Percentiles rank a stretch among this genome's conserved stretches.
These are phyloP conservation scores for Bombus impatiens DNA, from an alignment of 1,140 invertebrate species.

Conservation along the genomic window DNA sequence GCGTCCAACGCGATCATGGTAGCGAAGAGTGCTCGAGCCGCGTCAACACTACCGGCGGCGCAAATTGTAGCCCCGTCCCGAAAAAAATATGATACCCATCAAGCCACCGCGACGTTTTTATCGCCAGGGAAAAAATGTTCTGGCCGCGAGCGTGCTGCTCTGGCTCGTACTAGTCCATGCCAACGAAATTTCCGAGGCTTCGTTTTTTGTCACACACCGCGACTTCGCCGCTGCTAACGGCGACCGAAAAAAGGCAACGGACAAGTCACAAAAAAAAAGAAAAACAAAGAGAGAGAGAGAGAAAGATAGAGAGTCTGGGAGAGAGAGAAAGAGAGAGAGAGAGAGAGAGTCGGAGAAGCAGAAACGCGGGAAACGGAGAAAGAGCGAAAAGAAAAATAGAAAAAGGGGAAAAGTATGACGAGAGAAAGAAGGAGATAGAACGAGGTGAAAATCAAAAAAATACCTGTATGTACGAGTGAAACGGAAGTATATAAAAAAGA, in stretches of 20 bases:
- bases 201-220: constrained; percentile 65
- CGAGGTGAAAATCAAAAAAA: not conserved
- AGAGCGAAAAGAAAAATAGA: not conserved
- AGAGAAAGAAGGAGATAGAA: constrained; percentile 4
- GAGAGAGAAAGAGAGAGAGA: constrained; percentile 26
- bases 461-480: not conserved
- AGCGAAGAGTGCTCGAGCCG: constrained; percentile 37
- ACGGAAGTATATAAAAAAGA: constrained; percentile 15
- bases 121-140: constrained; percentile 62
- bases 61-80: constrained; percentile 54
- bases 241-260: constrained; percentile 60
- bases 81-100: constrained; percentile 65
- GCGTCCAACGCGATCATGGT: constrained; percentile 42
- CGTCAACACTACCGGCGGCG: constrained; percentile 41
- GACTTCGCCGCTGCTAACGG: constrained; percentile 60
- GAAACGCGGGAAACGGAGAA: not conserved
- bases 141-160: constrained; percentile 16
- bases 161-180: not conserved
- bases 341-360: not conserved
- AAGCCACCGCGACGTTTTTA: constrained; percentile 65
- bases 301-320: not conserved
- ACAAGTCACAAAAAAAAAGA: constrained; percentile 12
- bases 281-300: not conserved
- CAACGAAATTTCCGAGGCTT: constrained; percentile 59
- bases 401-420: constrained; percentile 5